These are phyloP conservation scores for Cercocebus atys DNA, from an alignment of 2,113 vertebrate genomes.

Conservation along the genomic window DNA sequence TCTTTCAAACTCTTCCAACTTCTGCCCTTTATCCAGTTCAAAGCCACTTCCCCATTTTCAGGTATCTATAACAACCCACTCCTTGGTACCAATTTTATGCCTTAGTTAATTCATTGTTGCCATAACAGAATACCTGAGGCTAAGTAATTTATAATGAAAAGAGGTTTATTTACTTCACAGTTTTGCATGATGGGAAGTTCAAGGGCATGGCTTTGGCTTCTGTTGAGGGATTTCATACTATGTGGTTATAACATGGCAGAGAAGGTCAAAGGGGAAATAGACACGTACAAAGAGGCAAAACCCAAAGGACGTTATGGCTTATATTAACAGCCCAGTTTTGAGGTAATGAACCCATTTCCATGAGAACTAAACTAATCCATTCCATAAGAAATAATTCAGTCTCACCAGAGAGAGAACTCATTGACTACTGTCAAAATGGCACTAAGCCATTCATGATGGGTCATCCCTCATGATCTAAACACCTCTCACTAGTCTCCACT, in stretches of 20 bases:
- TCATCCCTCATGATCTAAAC: not conserved
- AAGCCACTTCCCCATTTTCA: too few species aligned
- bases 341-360: not conserved
- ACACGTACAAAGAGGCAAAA: not conserved
- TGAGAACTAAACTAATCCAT: not conserved
- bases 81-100: too few species aligned
- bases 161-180: not conserved
- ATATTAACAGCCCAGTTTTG: not conserved
- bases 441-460: not conserved
- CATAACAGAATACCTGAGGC: not conserved
- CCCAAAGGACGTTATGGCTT: not conserved
- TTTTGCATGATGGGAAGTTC: not conserved
- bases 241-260: not conserved
- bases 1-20: too few species aligned
- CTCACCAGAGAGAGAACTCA: not conserved
- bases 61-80: too few species aligned
- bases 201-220: not conserved
- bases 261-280: not conserved
- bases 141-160: not conserved
- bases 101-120: not conserved
- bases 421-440: not conserved
- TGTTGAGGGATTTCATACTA: not conserved
- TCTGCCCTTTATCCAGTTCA: too few species aligned
- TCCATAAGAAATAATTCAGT: not conserved
- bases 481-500: not conserved